Evolutionary conservation across 1,140 invertebrate species (phyloP), one percentile per base, ranked within the genome.

Genomic region (Drosophila sp.): DNA sequence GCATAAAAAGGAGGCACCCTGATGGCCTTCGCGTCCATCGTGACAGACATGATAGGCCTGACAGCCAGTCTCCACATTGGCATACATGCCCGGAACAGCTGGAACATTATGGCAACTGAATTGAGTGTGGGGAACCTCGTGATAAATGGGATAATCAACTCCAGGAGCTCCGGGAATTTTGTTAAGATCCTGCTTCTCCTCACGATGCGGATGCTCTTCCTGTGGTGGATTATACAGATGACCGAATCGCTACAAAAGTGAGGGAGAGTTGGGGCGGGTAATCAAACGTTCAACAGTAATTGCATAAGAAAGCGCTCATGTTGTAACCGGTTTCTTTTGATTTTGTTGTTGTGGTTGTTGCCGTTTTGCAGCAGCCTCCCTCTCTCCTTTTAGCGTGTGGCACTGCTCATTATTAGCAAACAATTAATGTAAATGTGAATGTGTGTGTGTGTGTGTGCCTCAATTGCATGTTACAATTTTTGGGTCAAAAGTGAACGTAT

Each of bases 21-120:
- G 96, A 64, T 96, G 93, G 10, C 96, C 96, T 79, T 97, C 96
- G 3, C 96, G 94, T 5, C 96, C 96, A 76, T 97, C 96, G 78
- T 97, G 96, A 79, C 96, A 97, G 2, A 97, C 94, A 90, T 97
- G 96, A 91, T 97, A 97, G 0, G 95, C 96, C 95, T 98, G 96
- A 80, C 96, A 97, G 60, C 96, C 96, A 66, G 96, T 96, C 92
- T 97, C 96, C 0, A 97, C 94, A 81, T 97, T 96, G 8, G 96
- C 96, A 85, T 97, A 97, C 94, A 97, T 97, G 70, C 96, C 96
- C 50, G 96, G 96, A 60, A 95, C 93, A 11, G 94, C 94, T 1
- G 96, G 96, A 47, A 97, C 96, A 69, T 95, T 92, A 47, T 94
- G 93, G 84, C 96, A 97, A 8, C 95, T 95, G 92, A 97, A 97